Base-by-base conservation (phyloP, 1,140 invertebrate genomes). In the Radopholus similis region DNA sequence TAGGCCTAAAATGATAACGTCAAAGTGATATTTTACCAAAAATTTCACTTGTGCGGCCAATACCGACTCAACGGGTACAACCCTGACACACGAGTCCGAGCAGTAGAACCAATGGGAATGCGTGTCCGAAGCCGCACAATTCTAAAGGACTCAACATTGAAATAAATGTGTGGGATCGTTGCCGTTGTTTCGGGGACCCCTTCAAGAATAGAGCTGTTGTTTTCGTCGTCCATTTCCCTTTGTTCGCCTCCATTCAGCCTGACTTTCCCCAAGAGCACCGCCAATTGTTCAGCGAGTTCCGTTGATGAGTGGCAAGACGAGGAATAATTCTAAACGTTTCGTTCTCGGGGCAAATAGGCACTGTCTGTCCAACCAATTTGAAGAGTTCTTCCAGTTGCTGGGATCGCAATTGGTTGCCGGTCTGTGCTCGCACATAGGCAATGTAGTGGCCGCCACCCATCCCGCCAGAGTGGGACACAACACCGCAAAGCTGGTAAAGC, bases 381-480 rank as follows among this genome's bases (percentile, higher is more conserved):
- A 57, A 57, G 4, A 67, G 21, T 11, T 26, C 28, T 34, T 66
- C 38, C 21, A 34, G n/a, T 63, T n/a, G 26, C 26, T 67, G 66
- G 6, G 37, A n/a, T 30, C 35, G 63, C 1, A 13, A n/a, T 26
- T 56, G 37, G n/a, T 40, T 34, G 37, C 13, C 49, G n/a, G 70
- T 11, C 11, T 71, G 26, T 0, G 83, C 81, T 74, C 84, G 85
- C 5, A 88, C 90, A 80, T 93, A 97, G 6, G 93, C 92, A n/a
- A 93, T 90, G 81, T 97, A 97, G 84, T 97, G 95, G 3, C 94
- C 95, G 54, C 90, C 90, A 75, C 90, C 88, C 70, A 95, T 87
- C 15, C 88, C 88, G 2, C 95, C 95, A 64, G 89, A 90, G 80
- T 98, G 95, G 80, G 93, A 92, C 15, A 97, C 93, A 6, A 98